Base-by-base conservation (phyloP, 2,113 vertebrate genomes). In the Manacus vitellinus region DNA sequence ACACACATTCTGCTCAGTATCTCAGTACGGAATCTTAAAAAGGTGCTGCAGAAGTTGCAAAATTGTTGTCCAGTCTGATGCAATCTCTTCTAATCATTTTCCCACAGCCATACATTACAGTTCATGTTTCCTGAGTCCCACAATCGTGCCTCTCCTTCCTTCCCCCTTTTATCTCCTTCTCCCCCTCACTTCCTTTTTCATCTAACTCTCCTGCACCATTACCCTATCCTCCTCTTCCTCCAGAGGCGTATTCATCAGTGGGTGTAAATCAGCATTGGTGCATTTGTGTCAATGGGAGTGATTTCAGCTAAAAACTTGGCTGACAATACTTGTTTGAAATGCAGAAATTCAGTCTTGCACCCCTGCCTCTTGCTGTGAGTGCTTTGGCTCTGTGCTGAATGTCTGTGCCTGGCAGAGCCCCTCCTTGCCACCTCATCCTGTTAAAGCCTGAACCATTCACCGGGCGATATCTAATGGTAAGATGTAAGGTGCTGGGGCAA, bases 11-110 rank as follows among this genome's bases (percentile, higher is more conserved):
- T 68, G 49, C 70, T 81, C 90, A 22, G 44, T 93, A 93, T 96
- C 94, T 96, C 66, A 19, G 21, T 21, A 9, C 16, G 28, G 25
- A 49, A 96, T 96, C 96, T 97, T 86, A 15, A 91, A 94, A 96
- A 96, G 90, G 94, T 97, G 92, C 76, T 94, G 76, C 73, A 95
- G 80, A 88, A 94, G 91, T 94, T 94, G 86, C 80, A 89, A 65
- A 93, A 89, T 30, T 65, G 54, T 37, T 90, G 83, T 92, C 76
- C 95, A 95, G 66, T 17, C 70, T 95, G 88, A 92, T 92, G 88
- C 80, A 97, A 95, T 85, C 84, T 91, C 4, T 2, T 87, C 83
- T 96, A 89, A 94, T 86, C n/a, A 44, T 92, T 95, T 95, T 96
- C 92, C 77, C 92, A 95, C 88, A 94, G 90, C 37, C 0, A 0